Conservation (phyloP, 2,888 invertebrate species). For the Arrhopalites spinosus region DNA sequence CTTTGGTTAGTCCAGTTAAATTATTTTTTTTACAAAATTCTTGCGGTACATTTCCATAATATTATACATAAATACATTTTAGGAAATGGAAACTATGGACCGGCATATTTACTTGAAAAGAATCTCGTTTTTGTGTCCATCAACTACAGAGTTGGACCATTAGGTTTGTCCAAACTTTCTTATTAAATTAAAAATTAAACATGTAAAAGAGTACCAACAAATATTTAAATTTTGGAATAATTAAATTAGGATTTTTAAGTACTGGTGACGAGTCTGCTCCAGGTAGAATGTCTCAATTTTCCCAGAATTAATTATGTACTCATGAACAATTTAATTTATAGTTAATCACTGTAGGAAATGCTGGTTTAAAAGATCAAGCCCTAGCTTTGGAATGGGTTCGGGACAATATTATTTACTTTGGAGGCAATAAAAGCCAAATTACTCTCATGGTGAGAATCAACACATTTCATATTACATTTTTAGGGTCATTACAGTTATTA, state of each 20-base stretch:
- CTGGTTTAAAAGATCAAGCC: slow-evolving; percentile 82
- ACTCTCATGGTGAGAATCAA: background rate
- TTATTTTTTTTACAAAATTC: too few relatives aligned
- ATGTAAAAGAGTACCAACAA: background rate
- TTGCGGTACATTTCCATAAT: too few relatives aligned
- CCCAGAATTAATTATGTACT: too few relatives aligned
- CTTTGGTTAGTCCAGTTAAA: slow-evolving; percentile 3
- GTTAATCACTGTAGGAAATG: slow-evolving; percentile 68
- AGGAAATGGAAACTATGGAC: slow-evolving; percentile 37
- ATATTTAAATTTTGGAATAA: too few relatives aligned
- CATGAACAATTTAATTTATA: too few relatives aligned
- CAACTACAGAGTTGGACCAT: slow-evolving; percentile 37
- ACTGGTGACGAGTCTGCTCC: slow-evolving; percentile 62
- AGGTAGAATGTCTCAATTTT: slow-evolving; percentile 66
- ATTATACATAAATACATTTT: background rate
- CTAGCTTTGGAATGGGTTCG: slow-evolving; percentile 77
- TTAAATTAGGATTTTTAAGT: slow-evolving; percentile 32
- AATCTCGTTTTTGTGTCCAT: slow-evolving; percentile 30
- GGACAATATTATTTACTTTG: slow-evolving; percentile 76
- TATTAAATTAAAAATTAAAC: background rate
- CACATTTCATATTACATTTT: too few relatives aligned
- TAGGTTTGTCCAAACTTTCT: slow-evolving; percentile 30
- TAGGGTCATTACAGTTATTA: too few relatives aligned
- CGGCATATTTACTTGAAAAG: slow-evolving; percentile 34
- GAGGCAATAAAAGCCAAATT: slow-evolving; percentile 76